Percentiles rank a stretch among this genome's conserved stretches.
Conservation (phyloP, 2,888 invertebrate species). For the Amphiduros pacificus region DNA sequence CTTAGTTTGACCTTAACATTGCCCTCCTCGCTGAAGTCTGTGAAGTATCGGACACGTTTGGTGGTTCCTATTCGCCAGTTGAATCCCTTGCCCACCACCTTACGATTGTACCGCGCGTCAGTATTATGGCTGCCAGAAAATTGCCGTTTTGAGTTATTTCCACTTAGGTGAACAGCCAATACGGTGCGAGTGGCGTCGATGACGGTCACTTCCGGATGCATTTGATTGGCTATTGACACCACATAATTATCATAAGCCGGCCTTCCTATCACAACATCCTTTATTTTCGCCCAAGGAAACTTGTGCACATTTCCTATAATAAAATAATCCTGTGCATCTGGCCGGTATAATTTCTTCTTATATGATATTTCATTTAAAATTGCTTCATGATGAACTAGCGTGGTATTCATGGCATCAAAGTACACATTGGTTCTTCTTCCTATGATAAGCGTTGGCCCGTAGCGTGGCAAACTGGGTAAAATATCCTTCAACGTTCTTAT, state of each 20-base stretch:
- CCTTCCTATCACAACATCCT: neutral
- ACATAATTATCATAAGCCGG: slow-evolving; percentile 1
- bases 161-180: neutral
- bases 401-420: neutral
- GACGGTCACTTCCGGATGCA: neutral
- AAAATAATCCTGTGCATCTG: neutral
- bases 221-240: neutral
- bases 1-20: too few species aligned
- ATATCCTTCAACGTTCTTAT: neutral
- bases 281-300: neutral
- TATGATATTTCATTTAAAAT: neutral
- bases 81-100: neutral
- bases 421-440: neutral
- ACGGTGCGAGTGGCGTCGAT: neutral
- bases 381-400: neutral
- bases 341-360: neutral
- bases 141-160: neutral
- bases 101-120: neutral
- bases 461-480: neutral
- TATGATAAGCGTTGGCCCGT: too few species aligned
- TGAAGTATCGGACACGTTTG: too few species aligned
- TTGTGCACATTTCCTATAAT: neutral
- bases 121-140: neutral
- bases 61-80: too few species aligned
- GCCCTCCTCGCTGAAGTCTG: too few species aligned